A percentile compares a stretch with the other conserved stretches of the same genome.
These are phyloP conservation scores for Lepidurus arcticus DNA, from an alignment of 1,140 invertebrate genomes.

Conservation along the genomic window DNA sequence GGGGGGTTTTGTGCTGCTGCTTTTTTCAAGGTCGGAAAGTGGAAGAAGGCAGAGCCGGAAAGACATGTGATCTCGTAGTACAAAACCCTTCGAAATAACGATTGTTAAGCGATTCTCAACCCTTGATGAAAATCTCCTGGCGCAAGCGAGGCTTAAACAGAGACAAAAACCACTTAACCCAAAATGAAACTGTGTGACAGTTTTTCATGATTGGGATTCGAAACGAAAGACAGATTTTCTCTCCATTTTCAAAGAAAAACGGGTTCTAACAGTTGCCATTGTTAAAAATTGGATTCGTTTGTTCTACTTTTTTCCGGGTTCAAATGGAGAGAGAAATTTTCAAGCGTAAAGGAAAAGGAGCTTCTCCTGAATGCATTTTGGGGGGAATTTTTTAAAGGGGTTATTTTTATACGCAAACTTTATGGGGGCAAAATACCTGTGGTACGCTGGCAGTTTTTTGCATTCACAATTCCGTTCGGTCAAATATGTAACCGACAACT, in stretches of 20 bases:
- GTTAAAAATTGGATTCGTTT: too few species aligned
- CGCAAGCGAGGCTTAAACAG: neutral
- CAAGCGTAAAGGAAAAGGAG: too few species aligned
- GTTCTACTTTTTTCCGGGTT: too few species aligned
- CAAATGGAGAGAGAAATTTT: too few species aligned
- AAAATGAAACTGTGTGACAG: neutral
- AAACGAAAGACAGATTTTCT: too few species aligned
- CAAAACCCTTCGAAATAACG: neutral
- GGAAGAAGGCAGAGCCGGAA: neutral
- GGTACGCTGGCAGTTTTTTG: conserved; percentile 10
- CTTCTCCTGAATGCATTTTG: too few species aligned
- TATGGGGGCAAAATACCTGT: neutral
- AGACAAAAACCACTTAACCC: neutral
- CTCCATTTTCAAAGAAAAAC: too few species aligned
- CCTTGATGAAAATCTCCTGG: neutral
- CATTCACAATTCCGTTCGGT: conserved; percentile 15
- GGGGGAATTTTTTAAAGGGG: neutral
- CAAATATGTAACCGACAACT: neutral
- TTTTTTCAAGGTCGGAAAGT: neutral
- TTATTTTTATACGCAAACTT: neutral
- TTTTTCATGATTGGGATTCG: too few species aligned
- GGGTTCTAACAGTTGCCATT: too few species aligned
- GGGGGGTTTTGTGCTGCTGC: neutral
- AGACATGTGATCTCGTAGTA: conserved; percentile 19
- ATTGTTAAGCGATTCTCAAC: conserved; percentile 9